Evolutionary conservation across 2,797 vertebrate genomes (phyloP), one percentile per base, ranked within the genome.

Genomic region (Sebastes minor): DNA sequence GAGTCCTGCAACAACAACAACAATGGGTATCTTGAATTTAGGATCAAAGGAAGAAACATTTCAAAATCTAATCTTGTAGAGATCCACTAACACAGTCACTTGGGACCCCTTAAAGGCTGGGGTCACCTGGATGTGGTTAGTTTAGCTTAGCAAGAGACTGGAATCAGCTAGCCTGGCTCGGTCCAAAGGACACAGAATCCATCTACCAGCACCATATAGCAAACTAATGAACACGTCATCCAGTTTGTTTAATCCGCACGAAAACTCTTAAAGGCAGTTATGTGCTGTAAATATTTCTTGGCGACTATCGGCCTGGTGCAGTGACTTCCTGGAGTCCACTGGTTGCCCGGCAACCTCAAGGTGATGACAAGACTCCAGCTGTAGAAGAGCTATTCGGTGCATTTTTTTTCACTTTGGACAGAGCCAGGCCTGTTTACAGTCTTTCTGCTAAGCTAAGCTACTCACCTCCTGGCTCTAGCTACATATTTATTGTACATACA

Each of bases 1-100:
- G 28, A 82, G 60, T 80, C 86, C 95, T 96, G 85, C 52, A 91
- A 71, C 56, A 65, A 80, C 4, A 30, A 35, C 42, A 82, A 73
- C 20, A 46, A 55, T 1, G 2, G 5, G 0, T 42, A 12, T 25
- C 25, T 52, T 71, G 12, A 35, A 57, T 52, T 64, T 4, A 38
- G 16, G 9, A 67, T 25, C 1, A 16, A 28, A 73, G 14, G 0
- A 69, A 10, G 25, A 30, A 33, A 18, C 5, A 32, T 23, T 18
- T 53, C 7, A 1, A 23, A 14, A 18, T 42, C 14, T 13, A 6
- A 76, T 20, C 3, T 35, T 55, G 8, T 4, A 33, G n/a, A 2
- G n/a, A 68, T 22, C 25, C n/a, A 35, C 27, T 22, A 12, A 57
- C 3, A 46, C 4, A 46, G 2, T 46, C 42, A 8, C 1, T 35